Evolutionary conservation across 2,888 invertebrate genomes (phyloP), one percentile per base, ranked within the genome.

Genomic region (Parnassius apollo): DNA sequence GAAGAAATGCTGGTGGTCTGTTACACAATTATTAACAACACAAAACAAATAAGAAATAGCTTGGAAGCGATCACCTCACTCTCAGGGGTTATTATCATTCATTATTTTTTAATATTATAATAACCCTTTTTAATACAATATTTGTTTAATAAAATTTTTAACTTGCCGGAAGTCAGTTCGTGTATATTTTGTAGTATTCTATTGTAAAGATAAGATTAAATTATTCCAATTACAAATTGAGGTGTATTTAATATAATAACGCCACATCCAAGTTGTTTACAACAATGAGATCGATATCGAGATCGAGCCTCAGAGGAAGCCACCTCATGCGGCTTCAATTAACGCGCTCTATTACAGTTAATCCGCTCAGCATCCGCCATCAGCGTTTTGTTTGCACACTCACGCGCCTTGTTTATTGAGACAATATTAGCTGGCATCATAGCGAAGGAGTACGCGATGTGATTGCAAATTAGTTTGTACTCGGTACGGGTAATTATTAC

Each of bases 321-420:
- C 12, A 1, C 46, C 45, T 45, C 45, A 45, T 1, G 11, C 45
- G 45, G 11, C 45, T 45, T 45, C 45, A 45, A 45, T 45, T 45
- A 45, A 45, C 10, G 45, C 45, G 45, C 45, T 46, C 46, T 46
- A 46, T 46, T 46, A 46, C 46, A 46, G 46, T 46, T 46, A 46
- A 46, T 46, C 46, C 46, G n/a, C 46, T 35, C 46, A 12, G n/a
- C 46, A 46, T 46, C 46, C 46, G 46, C 46, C 46, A 46, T 46
- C n/a, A 11, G 11, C 11, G n/a, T n/a, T 46, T 46, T 46, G 46
- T 46, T 46, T 46, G 46, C n/a, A 46, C 46, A 46, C 46, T 46
- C 46, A 11, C 46, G 46, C 12, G 12, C n/a, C 46, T 46, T 46
- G 46, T 35, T 35, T 25, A 3, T 46, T 11, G 46, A 46, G 11